phyloP scores from a whole-genome alignment of 2,113 vertebrate genomes.

The Thinocorus orbignyianus region DNA sequence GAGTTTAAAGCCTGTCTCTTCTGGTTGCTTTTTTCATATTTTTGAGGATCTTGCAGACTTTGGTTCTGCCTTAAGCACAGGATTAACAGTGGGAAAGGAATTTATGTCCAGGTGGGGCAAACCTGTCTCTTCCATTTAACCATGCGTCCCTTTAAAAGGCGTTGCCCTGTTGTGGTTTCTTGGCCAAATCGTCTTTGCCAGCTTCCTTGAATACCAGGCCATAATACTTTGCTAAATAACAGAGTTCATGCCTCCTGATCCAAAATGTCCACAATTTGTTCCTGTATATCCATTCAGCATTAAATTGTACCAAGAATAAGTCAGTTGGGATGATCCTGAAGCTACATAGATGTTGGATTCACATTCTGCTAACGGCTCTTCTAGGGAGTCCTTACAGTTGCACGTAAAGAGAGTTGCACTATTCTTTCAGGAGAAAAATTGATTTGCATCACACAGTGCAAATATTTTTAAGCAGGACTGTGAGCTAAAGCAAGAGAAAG shows the following conservation, averaged over 20 bases:
- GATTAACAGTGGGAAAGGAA: background rate
- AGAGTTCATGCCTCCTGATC: background rate
- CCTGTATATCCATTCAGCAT: background rate
- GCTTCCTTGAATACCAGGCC: background rate
- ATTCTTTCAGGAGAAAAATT: background rate
- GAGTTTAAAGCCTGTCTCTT: background rate
- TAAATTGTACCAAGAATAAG: background rate
- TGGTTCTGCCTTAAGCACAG: background rate
- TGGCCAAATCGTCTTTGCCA: background rate
- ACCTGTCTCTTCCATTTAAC: background rate
- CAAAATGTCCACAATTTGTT: background rate
- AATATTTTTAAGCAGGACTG: background rate
- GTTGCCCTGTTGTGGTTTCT: background rate
- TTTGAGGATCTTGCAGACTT: background rate
- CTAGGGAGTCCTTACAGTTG: background rate
- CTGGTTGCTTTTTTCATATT: background rate
- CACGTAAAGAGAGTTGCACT: background rate
- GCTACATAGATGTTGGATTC: background rate
- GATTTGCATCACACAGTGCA: background rate
- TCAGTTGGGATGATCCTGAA: background rate
- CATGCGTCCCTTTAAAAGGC: background rate
- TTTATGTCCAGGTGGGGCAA: conserved; percentile 9
- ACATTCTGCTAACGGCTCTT: background rate
- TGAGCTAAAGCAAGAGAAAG: background rate
- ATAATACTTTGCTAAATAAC: background rate